Conservation (phyloP, 2,888 invertebrate species). For the Hecatera dysodea region DNA sequence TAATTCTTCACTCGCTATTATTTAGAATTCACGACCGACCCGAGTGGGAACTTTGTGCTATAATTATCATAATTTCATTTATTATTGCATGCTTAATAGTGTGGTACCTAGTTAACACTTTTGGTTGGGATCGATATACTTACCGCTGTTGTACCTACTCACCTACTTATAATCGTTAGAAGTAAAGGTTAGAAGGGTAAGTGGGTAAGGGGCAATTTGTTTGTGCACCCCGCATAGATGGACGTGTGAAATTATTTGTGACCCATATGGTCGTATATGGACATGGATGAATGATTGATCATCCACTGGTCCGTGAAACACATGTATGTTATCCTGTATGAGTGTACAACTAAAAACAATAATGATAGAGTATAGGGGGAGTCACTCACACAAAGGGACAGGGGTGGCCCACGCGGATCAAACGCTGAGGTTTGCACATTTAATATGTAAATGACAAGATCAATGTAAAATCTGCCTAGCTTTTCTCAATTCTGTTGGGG, state of each 20-base stretch:
- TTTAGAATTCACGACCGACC: conserved; percentile 17
- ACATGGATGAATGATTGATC: conserved; percentile 2
- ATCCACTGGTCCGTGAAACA: conserved; percentile 25
- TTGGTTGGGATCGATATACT: background rate
- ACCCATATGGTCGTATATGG: background rate
- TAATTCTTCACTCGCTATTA: conserved; percentile 5
- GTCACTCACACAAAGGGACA: background rate
- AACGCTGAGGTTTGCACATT: background rate
- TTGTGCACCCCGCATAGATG: background rate
- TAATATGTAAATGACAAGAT: background rate
- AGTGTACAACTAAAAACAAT: background rate
- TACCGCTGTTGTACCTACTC: background rate
- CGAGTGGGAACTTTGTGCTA: background rate
- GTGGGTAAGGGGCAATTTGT: background rate
- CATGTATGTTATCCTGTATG: background rate
- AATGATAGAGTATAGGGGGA: background rate
- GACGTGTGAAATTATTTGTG: conserved; percentile 4
- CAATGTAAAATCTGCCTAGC: too few species aligned
- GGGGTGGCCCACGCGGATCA: background rate
- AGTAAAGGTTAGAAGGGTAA: background rate
- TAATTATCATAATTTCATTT: conserved; percentile 18
- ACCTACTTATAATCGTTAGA: background rate
- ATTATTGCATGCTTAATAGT: background rate
- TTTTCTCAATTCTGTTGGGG: too few species aligned
- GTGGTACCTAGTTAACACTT: background rate